Conservation (phyloP, 1,140 invertebrate genomes). For the Goniozus legneri region DNA sequence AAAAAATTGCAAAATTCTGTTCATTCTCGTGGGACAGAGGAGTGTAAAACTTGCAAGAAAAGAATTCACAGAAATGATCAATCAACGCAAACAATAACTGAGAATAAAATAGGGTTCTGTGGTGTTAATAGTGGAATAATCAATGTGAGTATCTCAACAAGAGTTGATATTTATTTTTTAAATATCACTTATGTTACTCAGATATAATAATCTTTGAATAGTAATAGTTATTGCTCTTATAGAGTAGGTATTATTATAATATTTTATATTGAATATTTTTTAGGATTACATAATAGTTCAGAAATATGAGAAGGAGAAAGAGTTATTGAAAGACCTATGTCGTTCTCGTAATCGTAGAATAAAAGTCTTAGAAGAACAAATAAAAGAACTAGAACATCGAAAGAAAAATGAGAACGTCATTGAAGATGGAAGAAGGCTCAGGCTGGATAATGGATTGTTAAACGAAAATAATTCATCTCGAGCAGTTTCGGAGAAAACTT, state of each 20-base stretch:
- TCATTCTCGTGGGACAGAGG: slow-evolving; percentile 15
- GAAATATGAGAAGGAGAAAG: slow-evolving; percentile 34
- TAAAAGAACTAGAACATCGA: slow-evolving; percentile 21
- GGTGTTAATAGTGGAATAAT: slow-evolving; percentile 32
- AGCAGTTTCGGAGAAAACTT: too few species aligned
- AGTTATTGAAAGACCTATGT: slow-evolving; percentile 33
- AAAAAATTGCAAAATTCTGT: slow-evolving; percentile 21
- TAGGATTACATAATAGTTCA: slow-evolving; percentile 28
- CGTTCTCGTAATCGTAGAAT: slow-evolving; percentile 23
- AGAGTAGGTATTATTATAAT: background rate
- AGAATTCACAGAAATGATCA: slow-evolving; percentile 27
- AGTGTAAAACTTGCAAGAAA: slow-evolving; percentile 36
- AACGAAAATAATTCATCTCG: too few species aligned
- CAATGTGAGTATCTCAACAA: slow-evolving; percentile 26
- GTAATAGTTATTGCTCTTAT: slow-evolving; percentile 2
- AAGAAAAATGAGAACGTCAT: too few species aligned
- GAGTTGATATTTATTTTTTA: background rate
- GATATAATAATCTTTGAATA: background rate
- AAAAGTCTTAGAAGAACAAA: slow-evolving; percentile 24
- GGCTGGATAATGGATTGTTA: too few species aligned
- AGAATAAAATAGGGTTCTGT: slow-evolving; percentile 20
- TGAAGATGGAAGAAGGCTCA: too few species aligned
- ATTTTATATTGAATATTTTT: slow-evolving; percentile 7
- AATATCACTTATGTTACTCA: background rate
- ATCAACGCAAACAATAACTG: slow-evolving; percentile 27